Evolutionary conservation across 2,888 invertebrate species (phyloP).

Genomic region (Ligdia adustata): DNA sequence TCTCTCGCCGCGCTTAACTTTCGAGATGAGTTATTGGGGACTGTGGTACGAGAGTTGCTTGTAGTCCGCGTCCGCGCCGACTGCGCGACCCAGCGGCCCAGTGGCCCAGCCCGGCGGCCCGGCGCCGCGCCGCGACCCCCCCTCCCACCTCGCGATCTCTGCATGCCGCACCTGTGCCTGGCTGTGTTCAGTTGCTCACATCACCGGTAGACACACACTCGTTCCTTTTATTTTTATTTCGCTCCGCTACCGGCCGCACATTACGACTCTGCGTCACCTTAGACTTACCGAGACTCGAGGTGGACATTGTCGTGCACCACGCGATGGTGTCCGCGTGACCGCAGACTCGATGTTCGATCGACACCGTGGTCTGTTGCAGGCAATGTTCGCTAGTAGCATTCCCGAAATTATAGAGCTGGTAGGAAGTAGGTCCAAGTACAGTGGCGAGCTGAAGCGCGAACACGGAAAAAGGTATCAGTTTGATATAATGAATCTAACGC

Average conservation of each 20-base stretch:
- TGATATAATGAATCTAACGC: constrained; percentile 72
- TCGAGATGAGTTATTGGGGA: constrained; percentile 58
- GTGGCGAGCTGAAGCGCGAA: constrained; percentile 99
- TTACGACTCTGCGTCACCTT: constrained; percentile 71
- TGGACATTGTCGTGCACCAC: constrained; percentile 83
- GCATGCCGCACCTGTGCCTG: constrained; percentile 81
- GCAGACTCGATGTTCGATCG: constrained; percentile 68
- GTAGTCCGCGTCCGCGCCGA: constrained; percentile 49
- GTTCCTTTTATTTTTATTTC: constrained; percentile 76
- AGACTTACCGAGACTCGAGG: constrained; percentile 74
- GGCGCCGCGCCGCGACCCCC: constrained; percentile 67
- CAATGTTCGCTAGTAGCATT: constrained; percentile 99
- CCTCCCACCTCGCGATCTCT: constrained; percentile 77
- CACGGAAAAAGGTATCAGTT: constrained; percentile 98
- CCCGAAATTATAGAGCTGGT: constrained; percentile 99
- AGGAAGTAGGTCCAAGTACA: constrained; percentile 99
- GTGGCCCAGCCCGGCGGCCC: constrained; percentile 42
- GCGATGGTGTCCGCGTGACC: constrained; percentile 76
- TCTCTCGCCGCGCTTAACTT: constrained; percentile 58
- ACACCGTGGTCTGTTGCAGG: constrained; percentile 92
- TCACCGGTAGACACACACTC: constrained; percentile 81
- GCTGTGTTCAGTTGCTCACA: constrained; percentile 84
- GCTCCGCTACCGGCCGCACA: constrained; percentile 81
- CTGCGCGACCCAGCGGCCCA: constrained; percentile 48
- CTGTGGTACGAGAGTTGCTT: constrained; percentile 61